Evolutionary conservation across 2,797 vertebrate species (phyloP).

Genomic region (Mustela erminea): DNA sequence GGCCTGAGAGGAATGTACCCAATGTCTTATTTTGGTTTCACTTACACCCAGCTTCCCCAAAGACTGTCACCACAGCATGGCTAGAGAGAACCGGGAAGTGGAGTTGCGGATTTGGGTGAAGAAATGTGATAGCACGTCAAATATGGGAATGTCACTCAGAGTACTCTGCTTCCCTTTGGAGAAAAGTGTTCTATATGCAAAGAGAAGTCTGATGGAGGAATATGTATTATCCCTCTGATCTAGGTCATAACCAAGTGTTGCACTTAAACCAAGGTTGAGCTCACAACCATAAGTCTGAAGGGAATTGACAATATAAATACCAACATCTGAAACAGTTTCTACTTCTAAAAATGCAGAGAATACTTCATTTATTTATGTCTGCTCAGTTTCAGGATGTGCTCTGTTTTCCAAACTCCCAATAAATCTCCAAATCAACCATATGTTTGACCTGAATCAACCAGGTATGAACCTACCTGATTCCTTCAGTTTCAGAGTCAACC

Average conservation of each 20-base stretch:
- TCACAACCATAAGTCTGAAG: background rate
- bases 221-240: accelerated
- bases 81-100: background rate
- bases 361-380: background rate
- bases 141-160: background rate
- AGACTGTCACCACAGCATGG: background rate
- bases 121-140: accelerated
- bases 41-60: background rate
- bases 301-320: accelerated
- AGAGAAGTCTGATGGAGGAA: background rate
- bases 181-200: accelerated
- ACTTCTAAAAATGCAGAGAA: background rate
- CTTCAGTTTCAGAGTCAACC: background rate
- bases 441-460: background rate
- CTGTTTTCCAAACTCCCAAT: background rate
- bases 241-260: background rate
- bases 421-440: background rate
- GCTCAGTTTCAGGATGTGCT: background rate
- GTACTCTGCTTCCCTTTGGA: background rate
- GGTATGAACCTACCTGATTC: background rate
- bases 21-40: background rate
- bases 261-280: background rate
- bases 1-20: background rate
- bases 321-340: background rate
- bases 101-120: background rate